phyloP scores from a whole-genome alignment of 2,797 vertebrate genomes.

The Sebastiscus tertius region DNA sequence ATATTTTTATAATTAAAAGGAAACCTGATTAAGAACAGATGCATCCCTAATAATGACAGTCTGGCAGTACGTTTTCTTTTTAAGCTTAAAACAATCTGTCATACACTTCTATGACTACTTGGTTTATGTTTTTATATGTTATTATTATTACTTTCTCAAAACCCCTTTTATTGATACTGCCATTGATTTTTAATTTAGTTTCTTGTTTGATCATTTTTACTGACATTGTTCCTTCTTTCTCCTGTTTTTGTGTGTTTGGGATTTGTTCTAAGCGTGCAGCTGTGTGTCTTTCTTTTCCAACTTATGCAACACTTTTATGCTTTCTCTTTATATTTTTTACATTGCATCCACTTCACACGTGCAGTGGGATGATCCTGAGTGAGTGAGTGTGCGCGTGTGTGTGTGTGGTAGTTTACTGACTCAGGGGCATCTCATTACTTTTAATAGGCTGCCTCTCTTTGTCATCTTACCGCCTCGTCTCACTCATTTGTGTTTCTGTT shows the following conservation, averaged over 20 bases:
- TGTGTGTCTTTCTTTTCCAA: conserved; percentile 46
- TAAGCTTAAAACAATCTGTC: background rate
- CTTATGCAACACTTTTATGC: conserved; percentile 11
- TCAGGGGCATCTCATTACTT: conserved; percentile 25
- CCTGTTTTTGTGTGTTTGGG: background rate
- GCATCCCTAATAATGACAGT: background rate
- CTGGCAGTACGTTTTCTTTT: background rate
- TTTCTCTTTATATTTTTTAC: conserved; percentile 31
- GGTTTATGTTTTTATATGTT: background rate
- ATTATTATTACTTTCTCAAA: no score
- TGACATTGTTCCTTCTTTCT: background rate
- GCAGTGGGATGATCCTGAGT: conserved; percentile 32
- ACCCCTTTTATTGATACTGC: no score
- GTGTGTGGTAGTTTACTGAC: conserved; percentile 4
- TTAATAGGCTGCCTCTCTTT: background rate
- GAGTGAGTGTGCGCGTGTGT: conserved; percentile 18
- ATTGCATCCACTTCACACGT: conserved; percentile 36
- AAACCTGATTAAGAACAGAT: background rate
- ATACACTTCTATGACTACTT: background rate
- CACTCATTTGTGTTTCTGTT: background rate
- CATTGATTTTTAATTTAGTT: background rate
- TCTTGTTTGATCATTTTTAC: background rate
- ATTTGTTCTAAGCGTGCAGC: conserved; percentile 16
- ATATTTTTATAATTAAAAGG: background rate
- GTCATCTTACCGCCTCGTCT: background rate